phyloP scores from a whole-genome alignment of 1,140 invertebrate species.

The Argopecten irradians region DNA sequence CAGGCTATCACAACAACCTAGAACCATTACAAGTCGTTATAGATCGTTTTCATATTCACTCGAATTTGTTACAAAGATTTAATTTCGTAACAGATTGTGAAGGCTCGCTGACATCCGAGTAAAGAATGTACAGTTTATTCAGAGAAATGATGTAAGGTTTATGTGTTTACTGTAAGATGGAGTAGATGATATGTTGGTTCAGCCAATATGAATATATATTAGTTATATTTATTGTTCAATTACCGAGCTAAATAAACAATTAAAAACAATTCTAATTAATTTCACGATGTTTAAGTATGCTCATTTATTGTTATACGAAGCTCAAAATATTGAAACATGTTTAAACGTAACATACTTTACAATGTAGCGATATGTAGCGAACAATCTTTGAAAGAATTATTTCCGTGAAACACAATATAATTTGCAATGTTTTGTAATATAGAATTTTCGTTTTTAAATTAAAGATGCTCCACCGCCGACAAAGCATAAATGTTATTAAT shows the following conservation, averaged over 20 bases:
- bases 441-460: too few relatives aligned
- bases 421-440: too few relatives aligned
- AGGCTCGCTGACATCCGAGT: neutral
- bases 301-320: neutral
- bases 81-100: neutral
- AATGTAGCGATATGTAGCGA: too few relatives aligned
- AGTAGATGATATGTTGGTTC: neutral
- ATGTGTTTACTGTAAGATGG: neutral
- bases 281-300: too few relatives aligned
- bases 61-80: slow-evolving; percentile 3
- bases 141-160: neutral
- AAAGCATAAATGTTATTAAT: too few relatives aligned
- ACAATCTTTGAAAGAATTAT: too few relatives aligned
- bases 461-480: too few relatives aligned
- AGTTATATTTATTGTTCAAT: neutral
- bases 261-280: neutral
- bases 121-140: neutral
- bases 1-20: neutral
- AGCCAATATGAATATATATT: neutral
- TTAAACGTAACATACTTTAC: neutral
- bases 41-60: neutral
- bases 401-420: too few relatives aligned
- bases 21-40: neutral
- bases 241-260: neutral
- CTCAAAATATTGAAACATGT: neutral